phyloP scores from a whole-genome alignment of 2,888 invertebrate genomes.

The Noctua fimbriata region DNA sequence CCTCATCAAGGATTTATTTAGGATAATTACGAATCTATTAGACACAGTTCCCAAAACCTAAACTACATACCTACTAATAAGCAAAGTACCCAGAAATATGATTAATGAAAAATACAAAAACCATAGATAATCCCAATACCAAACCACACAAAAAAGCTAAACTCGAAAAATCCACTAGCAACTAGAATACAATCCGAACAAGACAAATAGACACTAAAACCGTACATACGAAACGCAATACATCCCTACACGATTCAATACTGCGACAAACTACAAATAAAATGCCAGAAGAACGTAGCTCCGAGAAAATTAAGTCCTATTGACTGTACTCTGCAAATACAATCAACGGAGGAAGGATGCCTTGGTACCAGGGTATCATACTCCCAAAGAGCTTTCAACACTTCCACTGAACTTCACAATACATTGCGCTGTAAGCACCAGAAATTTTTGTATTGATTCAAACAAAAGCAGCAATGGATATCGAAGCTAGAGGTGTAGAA shows the following conservation, averaged over 20 bases:
- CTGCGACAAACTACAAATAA: slow-evolving; percentile 73
- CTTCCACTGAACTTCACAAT: neutral
- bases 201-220: slow-evolving; percentile 61
- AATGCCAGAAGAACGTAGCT: slow-evolving; percentile 70
- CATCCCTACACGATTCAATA: slow-evolving; percentile 65
- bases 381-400: neutral
- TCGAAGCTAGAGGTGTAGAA: slow-evolving; percentile 4
- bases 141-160: slow-evolving; percentile 10
- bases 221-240: slow-evolving; percentile 58
- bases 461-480: slow-evolving; percentile 43
- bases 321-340: slow-evolving; percentile 79
- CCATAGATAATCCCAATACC: neutral
- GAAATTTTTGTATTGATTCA: rapidly evolving
- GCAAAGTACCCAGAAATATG: neutral
- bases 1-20: neutral
- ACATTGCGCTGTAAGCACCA: slow-evolving; percentile 32
- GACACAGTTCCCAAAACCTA: neutral
- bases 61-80: neutral
- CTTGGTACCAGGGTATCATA: slow-evolving; percentile 49
- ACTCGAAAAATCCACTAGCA: slow-evolving; percentile 33
- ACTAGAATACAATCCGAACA: slow-evolving; percentile 54
- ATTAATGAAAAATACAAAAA: neutral
- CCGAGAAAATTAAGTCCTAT: slow-evolving; percentile 81
- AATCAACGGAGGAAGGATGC: slow-evolving; percentile 77
- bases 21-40: neutral